These are phyloP conservation scores for Heliopora coerulea DNA, from an alignment of 92 coral and sea anemone genomes.

Conservation along the genomic window DNA sequence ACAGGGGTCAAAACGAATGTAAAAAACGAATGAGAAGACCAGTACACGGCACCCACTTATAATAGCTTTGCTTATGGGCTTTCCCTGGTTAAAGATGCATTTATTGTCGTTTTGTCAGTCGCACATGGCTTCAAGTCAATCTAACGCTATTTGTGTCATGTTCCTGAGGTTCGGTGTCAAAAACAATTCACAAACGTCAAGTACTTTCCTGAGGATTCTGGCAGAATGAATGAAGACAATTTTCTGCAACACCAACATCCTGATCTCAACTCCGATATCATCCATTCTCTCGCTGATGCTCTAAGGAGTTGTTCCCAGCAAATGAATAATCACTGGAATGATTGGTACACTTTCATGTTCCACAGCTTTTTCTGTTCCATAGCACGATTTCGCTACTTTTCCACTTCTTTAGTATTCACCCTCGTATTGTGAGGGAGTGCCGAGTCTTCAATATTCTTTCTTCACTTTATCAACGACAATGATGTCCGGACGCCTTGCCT, in stretches of 20 bases:
- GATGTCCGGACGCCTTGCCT: slow-evolving; percentile 1
- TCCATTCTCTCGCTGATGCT: not conserved
- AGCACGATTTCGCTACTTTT: slow-evolving; percentile 8
- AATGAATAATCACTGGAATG: slow-evolving; percentile 16
- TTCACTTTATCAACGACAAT: slow-evolving; percentile 17
- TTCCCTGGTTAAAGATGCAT: no score
- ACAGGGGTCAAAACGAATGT: no score
- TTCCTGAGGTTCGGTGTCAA: slow-evolving; percentile 15
- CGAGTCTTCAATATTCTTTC: not conserved
- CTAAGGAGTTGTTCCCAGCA: slow-evolving; percentile 27
- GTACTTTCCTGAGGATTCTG: slow-evolving; percentile 9
- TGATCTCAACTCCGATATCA: not conserved
- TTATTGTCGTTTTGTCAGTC: slow-evolving; percentile 14
- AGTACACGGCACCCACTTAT: no score
- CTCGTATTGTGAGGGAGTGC: not conserved
- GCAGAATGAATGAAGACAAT: slow-evolving; percentile 11
- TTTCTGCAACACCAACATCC: slow-evolving; percentile 2
- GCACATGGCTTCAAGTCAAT: not conserved
- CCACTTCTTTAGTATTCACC: not conserved
- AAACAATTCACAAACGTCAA: not conserved
- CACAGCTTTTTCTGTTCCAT: slow-evolving; percentile 15
- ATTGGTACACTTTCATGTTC: slow-evolving; percentile 5
- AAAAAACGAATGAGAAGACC: no score
- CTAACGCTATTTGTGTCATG: not conserved
- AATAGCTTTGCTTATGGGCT: no score